A percentile compares a stretch with the other conserved stretches of the same genome.
Evolutionary conservation across 1,140 invertebrate species (phyloP).

Genomic region (Choristoneura fumiferana): DNA sequence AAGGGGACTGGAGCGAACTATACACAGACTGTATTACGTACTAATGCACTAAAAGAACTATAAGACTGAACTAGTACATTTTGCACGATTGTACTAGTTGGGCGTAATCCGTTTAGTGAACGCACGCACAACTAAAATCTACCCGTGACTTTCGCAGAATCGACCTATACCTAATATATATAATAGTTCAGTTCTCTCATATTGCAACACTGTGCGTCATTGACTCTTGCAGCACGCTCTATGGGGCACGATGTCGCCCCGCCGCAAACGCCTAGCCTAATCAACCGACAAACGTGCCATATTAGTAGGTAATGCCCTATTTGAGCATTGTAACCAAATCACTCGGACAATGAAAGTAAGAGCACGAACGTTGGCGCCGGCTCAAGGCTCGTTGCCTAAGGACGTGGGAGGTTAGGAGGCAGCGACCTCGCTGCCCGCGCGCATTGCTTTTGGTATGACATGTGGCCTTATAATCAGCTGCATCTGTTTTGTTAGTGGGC

Average conservation of each 20-base stretch:
- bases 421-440: slow-evolving; percentile 39
- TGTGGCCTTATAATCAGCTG: slow-evolving; percentile 21
- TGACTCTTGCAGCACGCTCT: too few relatives aligned
- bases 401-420: slow-evolving; percentile 52
- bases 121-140: too few relatives aligned
- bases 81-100: too few relatives aligned
- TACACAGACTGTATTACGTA: too few relatives aligned
- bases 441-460: slow-evolving; percentile 35
- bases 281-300: slow-evolving; percentile 5
- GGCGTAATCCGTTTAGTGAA: too few relatives aligned
- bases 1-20: too few relatives aligned
- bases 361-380: slow-evolving; percentile 46
- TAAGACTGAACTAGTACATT: too few relatives aligned
- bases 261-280: not conserved
- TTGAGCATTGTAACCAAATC: slow-evolving; percentile 41
- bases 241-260: not conserved
- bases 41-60: too few relatives aligned
- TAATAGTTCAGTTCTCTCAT: too few relatives aligned
- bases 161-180: too few relatives aligned
- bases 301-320: slow-evolving; percentile 17
- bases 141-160: too few relatives aligned
- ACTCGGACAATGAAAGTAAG: slow-evolving; percentile 60
- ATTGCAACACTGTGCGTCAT: too few relatives aligned
- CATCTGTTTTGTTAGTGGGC: not conserved
- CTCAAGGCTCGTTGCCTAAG: slow-evolving; percentile 58